These are phyloP conservation scores for Neolamprologus longior DNA, from an alignment of 2,113 vertebrate species.

Conservation along the genomic window DNA sequence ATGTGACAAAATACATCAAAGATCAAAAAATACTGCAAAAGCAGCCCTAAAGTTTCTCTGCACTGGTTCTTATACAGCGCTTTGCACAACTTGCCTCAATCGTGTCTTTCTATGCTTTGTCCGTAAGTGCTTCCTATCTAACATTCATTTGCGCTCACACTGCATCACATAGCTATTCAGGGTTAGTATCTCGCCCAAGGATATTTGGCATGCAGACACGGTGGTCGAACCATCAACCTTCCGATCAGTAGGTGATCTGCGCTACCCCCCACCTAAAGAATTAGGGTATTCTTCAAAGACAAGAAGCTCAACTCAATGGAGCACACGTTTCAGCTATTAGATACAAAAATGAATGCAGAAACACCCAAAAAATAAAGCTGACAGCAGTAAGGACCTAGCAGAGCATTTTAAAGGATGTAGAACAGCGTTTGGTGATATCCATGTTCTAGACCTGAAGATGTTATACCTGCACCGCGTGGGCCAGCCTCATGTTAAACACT, in stretches of 20 bases:
- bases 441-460: background rate
- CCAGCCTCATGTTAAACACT: background rate
- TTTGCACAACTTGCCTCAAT: background rate
- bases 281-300: background rate
- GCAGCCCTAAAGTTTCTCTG: background rate
- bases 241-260: background rate
- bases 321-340: background rate
- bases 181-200: fast-evolving
- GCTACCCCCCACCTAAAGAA: background rate
- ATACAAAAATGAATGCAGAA: background rate
- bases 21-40: background rate
- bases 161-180: background rate
- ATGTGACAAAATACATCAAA: background rate
- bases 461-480: background rate
- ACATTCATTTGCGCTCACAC: background rate
- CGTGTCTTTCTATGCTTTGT: background rate
- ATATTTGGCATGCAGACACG: background rate
- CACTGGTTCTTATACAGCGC: fast-evolving
- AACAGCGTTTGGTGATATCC: background rate
- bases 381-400: background rate
- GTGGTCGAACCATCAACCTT: background rate
- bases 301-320: background rate
- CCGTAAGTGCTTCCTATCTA: background rate
- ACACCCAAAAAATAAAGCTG: background rate
- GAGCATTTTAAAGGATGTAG: fast-evolving